Evolutionary conservation across 2,113 vertebrate genomes (phyloP), one percentile per base, ranked within the genome.

Genomic region (Ploceus nigricollis): DNA sequence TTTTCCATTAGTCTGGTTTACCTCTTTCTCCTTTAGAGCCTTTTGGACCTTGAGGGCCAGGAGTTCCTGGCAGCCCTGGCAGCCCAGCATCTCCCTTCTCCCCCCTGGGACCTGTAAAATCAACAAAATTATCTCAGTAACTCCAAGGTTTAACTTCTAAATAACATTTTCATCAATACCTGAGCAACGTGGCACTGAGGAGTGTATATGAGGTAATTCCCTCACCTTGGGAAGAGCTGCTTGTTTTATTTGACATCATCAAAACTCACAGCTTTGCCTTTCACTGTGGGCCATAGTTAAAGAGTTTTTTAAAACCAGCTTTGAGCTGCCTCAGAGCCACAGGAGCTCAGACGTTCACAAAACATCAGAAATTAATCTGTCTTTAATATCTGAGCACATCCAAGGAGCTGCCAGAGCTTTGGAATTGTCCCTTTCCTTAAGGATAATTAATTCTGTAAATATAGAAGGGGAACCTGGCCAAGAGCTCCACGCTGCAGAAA

Each of bases 21-120:
- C 99, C 99, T 97, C 97, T 99, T 66, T 99, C 98, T 97, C 99
- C 98, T 98, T 98, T 98, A 93, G 98, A 88, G 94, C 97, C 96
- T 98, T 99, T 97, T 76, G 91, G 47, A 65, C 97, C 99, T 81
- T 93, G 96, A 28, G 89, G 95, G 33, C 98, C 99, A 75, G 84
- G 91, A 13, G 95, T 5, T 94, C 99, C 99, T 0, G 96, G 95
- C 91, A 85, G 93, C 77, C 99, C 99, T 71, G 96, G 97, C 71
- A 95, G 95, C 54, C 99, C 99, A 80, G 93, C 70, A 31, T 98
- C 97, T n/a, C 99, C 99, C 61, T 96, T 97, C 13, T 98, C 98
- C 90, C 99, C 99, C 82, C 97, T 97, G 76, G 97, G 66, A 75
- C 99, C 99, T 99, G 56, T 11, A 97, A 97, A 13, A 64, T 58